A percentile compares a stretch with the other conserved stretches of the same genome.
Evolutionary conservation across 2,113 vertebrate genomes (phyloP).

Genomic region (Cheirogaleus medius): DNA sequence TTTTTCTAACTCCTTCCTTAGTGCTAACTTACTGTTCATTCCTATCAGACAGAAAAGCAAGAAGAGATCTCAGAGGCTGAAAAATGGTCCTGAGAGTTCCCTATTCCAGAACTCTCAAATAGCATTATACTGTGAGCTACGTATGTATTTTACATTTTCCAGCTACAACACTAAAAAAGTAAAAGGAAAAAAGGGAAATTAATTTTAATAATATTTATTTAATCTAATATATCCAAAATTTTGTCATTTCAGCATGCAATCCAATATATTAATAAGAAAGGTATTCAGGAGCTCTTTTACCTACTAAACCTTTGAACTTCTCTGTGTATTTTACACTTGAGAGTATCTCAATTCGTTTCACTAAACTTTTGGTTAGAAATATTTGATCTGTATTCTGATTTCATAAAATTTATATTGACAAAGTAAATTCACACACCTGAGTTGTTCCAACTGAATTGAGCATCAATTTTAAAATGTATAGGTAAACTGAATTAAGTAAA

Average conservation of each 20-base stretch:
- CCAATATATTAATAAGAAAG: background rate
- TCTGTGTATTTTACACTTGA: background rate
- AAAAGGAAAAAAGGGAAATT: constrained; percentile 20
- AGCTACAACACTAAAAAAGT: background rate
- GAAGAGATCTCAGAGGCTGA: background rate
- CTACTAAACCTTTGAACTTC: background rate
- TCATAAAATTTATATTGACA: background rate
- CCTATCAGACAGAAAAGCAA: background rate
- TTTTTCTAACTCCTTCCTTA: background rate
- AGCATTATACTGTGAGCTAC: background rate
- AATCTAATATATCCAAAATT: background rate
- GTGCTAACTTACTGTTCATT: background rate
- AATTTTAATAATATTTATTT: background rate
- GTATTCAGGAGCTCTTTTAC: background rate
- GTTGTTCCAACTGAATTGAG: background rate
- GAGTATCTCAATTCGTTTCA: background rate
- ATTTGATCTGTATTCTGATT: background rate
- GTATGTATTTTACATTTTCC: background rate
- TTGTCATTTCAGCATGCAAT: background rate
- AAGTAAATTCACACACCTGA: background rate
- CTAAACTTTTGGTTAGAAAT: background rate
- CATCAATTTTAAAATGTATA: background rate
- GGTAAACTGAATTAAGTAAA: background rate
- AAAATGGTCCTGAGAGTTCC: background rate
- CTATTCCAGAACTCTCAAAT: background rate